Evolutionary conservation across 2,797 vertebrate genomes (phyloP).

Genomic region (Periophthalmus magnuspinnatus): DNA sequence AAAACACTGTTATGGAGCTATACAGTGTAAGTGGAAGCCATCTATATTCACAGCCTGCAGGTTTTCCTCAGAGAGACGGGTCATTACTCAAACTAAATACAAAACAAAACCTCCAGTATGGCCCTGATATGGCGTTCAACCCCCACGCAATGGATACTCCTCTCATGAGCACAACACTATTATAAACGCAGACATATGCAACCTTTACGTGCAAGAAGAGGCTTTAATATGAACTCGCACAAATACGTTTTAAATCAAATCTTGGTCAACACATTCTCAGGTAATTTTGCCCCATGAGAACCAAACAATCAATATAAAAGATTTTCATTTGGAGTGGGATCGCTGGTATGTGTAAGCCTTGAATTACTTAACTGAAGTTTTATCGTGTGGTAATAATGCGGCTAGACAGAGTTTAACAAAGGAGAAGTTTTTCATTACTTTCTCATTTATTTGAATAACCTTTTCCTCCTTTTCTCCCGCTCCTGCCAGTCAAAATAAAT

Average conservation of each 20-base stretch:
- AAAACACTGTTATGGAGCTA: background rate
- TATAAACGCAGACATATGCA: no score
- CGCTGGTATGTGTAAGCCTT: no score
- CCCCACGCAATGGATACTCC: no score
- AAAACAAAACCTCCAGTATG: background rate
- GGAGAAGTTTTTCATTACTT: no score
- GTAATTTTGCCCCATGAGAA: background rate
- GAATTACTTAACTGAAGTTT: no score
- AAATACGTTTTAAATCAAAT: background rate
- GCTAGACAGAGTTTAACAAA: no score
- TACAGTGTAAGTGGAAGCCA: background rate
- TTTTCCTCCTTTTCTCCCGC: no score
- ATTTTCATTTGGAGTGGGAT: no score
- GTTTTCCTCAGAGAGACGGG: background rate
- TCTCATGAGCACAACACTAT: background rate
- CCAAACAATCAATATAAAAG: no score
- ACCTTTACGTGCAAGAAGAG: background rate
- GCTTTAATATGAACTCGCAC: background rate
- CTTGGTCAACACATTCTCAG: background rate
- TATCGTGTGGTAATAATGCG: no score
- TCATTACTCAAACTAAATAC: conserved; percentile 14
- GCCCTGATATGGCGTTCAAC: background rate
- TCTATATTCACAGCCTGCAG: conserved; percentile 4
- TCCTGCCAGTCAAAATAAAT: no score
- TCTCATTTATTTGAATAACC: no score